Conservation (phyloP, 2,113 vertebrate species). For the Vicugna pacos region DNA sequence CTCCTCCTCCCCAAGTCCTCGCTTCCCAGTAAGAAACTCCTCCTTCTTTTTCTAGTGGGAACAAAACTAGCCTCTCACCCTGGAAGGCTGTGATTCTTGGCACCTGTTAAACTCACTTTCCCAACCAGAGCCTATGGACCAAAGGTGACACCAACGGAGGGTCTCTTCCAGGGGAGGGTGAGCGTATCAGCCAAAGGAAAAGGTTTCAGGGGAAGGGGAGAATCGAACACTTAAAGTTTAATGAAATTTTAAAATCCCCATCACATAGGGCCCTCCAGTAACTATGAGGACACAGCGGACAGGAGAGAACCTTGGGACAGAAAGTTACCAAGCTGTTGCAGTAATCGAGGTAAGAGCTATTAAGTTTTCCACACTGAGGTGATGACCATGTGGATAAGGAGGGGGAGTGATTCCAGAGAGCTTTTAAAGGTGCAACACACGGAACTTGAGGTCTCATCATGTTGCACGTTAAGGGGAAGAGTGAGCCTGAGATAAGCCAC, state of each 20-base stretch:
- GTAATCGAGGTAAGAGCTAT: background rate
- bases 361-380: background rate
- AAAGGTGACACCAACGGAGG: background rate
- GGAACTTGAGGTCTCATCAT: background rate
- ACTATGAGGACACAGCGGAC: background rate
- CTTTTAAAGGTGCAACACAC: background rate
- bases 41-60: background rate
- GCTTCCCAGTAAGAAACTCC: background rate
- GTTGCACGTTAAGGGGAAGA: background rate
- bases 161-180: background rate
- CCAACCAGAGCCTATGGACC: background rate
- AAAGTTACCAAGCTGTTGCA: background rate
- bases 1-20: background rate
- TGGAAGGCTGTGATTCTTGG: background rate
- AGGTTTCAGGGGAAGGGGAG: background rate
- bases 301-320: background rate
- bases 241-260: background rate
- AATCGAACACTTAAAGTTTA: background rate
- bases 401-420: background rate
- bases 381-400: too few relatives aligned
- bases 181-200: background rate
- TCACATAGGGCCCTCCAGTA: background rate
- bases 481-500: background rate
- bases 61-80: background rate
- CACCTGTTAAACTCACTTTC: background rate